Percentiles rank a stretch among this genome's conserved stretches.
Conservation (phyloP, 1,140 invertebrate species). For the Diachasmimorpha longicaudata region DNA sequence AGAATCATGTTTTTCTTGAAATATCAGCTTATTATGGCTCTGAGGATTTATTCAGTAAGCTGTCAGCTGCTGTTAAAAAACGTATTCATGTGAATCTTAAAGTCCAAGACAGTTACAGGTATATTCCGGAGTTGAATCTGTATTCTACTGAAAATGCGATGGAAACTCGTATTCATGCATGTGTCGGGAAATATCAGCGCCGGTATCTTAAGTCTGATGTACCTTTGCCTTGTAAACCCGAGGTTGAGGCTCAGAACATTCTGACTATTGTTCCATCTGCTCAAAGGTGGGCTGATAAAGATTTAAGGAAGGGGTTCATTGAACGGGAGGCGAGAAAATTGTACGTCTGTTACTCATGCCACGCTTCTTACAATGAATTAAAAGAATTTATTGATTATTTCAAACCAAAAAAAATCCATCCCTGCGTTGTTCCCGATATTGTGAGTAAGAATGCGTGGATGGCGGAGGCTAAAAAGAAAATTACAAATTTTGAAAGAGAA, state of each 20-base stretch:
- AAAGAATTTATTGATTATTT: slow-evolving; percentile 64
- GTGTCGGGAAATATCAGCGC: slow-evolving; percentile 27
- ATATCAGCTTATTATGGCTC: slow-evolving; percentile 66
- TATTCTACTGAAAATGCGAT: slow-evolving; percentile 51
- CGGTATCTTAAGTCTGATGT: no score
- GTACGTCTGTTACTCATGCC: slow-evolving; percentile 70
- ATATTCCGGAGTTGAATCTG: slow-evolving; percentile 54
- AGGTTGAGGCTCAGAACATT: slow-evolving; percentile 38
- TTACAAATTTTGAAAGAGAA: background rate
- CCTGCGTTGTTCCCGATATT: slow-evolving; percentile 54
- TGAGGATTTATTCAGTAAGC: slow-evolving; percentile 68
- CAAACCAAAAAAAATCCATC: slow-evolving; percentile 60
- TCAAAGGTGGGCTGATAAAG: slow-evolving; percentile 60
- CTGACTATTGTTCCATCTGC: slow-evolving; percentile 63
- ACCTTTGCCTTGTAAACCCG: slow-evolving; percentile 39
- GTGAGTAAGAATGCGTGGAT: background rate
- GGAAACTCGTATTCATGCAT: slow-evolving; percentile 60
- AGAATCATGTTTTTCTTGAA: slow-evolving; percentile 63
- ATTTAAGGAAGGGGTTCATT: slow-evolving; percentile 42
- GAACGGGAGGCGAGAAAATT: slow-evolving; percentile 44
- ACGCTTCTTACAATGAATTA: slow-evolving; percentile 68
- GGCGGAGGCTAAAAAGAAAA: slow-evolving; percentile 30
- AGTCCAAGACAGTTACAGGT: slow-evolving; percentile 50
- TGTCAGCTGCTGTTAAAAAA: slow-evolving; percentile 61
- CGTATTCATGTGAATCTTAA: slow-evolving; percentile 62